These are phyloP conservation scores for Oncorhynchus gorbuscha DNA, from an alignment of 2,113 vertebrate species.

Conservation along the genomic window DNA sequence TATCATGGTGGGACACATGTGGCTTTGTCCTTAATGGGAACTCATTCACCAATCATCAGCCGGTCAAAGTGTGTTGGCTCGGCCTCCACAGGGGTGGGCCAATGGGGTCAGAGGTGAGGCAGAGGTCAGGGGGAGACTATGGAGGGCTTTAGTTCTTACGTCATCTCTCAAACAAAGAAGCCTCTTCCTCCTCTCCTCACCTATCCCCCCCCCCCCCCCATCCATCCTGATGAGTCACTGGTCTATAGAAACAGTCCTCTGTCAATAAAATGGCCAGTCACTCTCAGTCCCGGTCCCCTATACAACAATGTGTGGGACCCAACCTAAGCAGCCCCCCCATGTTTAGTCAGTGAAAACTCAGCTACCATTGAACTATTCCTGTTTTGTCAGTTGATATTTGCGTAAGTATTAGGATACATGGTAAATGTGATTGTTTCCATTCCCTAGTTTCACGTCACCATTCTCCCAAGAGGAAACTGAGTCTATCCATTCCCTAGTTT, in stretches of 20 bases:
- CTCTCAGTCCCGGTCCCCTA: background rate
- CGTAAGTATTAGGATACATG: too few species aligned
- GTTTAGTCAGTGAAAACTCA: background rate
- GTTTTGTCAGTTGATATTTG: background rate
- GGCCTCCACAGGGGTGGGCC: conserved; percentile 51
- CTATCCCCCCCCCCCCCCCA: background rate
- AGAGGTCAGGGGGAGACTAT: conserved; percentile 60
- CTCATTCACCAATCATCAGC: conserved; percentile 42
- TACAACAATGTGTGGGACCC: background rate
- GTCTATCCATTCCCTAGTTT: too few species aligned
- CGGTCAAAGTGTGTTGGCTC: conserved; percentile 43
- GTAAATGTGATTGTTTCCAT: too few species aligned
- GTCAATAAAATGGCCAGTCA: conserved; percentile 1
- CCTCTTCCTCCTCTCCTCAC: conserved; percentile 12
- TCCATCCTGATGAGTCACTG: conserved; percentile 25
- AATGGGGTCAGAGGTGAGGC: conserved; percentile 61
- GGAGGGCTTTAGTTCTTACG: conserved; percentile 52
- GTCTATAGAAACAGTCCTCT: conserved; percentile 13
- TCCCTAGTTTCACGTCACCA: too few species aligned
- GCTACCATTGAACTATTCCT: background rate
- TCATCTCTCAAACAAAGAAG: conserved; percentile 66
- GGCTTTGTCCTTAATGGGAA: conserved; percentile 49
- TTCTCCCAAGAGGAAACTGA: too few species aligned
- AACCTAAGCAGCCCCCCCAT: background rate
- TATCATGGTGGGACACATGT: conserved; percentile 43